These are phyloP conservation scores for Nephrotoma flavescens DNA, from an alignment of 2,888 invertebrate genomes.

Conservation along the genomic window DNA sequence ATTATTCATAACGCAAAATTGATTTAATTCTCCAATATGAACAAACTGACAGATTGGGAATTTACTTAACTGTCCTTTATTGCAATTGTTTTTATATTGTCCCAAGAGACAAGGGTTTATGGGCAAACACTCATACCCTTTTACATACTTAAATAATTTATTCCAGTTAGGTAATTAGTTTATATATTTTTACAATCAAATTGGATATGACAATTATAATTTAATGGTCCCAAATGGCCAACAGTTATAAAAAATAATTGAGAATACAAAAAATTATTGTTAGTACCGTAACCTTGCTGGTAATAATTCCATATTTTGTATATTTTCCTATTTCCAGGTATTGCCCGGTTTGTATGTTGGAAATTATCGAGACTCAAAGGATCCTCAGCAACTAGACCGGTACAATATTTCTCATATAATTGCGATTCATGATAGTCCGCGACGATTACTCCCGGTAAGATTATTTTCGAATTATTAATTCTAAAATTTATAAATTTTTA, in stretches of 20 bases:
- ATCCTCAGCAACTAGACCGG: constrained; percentile 72
- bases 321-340: constrained; percentile 40
- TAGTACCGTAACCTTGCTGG: no score
- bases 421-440: constrained; percentile 89
- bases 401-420: constrained; percentile 90
- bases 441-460: constrained; percentile 70
- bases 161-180: no score
- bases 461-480: not conserved
- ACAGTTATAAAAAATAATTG: not conserved
- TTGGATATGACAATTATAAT: not conserved
- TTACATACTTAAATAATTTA: no score
- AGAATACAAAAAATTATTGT: not conserved
- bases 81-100: no score
- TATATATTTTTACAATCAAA: not conserved
- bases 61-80: no score
- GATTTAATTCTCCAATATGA: no score
- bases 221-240: not conserved
- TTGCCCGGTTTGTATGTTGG: constrained; percentile 90
- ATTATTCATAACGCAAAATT: no score
- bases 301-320: not conserved
- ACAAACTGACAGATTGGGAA: no score
- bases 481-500: not conserved
- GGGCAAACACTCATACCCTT: no score
- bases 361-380: constrained; percentile 91
- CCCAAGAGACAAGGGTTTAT: no score